Conservation (phyloP, 2,113 vertebrate species). For the Mormoops blainvillei region DNA sequence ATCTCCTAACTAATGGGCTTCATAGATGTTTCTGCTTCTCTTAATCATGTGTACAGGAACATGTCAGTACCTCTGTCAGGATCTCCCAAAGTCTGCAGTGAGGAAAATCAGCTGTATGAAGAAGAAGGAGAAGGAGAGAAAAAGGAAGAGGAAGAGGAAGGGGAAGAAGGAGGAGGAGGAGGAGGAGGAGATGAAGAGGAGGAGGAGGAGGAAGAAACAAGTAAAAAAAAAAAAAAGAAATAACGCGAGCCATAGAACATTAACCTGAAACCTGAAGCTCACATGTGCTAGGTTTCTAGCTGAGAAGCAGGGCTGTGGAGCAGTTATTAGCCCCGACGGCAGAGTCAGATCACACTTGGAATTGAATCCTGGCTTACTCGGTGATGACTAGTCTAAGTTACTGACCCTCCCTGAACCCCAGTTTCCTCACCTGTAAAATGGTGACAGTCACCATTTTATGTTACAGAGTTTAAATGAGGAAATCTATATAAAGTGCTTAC, state of each 20-base stretch:
- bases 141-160: not conserved
- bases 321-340: not conserved
- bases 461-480: not conserved
- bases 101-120: no score
- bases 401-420: not conserved
- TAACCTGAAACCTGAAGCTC: not conserved
- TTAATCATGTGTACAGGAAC: not conserved
- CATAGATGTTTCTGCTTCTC: constrained; percentile 19
- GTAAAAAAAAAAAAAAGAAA: not conserved
- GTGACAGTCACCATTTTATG: not conserved
- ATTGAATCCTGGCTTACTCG: not conserved
- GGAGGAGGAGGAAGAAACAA: not conserved
- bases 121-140: not conserved
- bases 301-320: not conserved
- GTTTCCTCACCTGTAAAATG: not conserved
- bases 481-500: not conserved
- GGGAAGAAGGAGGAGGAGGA: not conserved
- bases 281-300: not conserved
- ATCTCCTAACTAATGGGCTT: constrained; percentile 45
- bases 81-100: not conserved
- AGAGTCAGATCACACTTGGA: not conserved
- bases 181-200: not conserved
- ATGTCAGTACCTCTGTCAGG: not conserved
- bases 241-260: rapidly evolving
- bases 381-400: not conserved